Evolutionary conservation across 2,888 invertebrate genomes (phyloP).

Genomic region (Drosophila pegasa): DNA sequence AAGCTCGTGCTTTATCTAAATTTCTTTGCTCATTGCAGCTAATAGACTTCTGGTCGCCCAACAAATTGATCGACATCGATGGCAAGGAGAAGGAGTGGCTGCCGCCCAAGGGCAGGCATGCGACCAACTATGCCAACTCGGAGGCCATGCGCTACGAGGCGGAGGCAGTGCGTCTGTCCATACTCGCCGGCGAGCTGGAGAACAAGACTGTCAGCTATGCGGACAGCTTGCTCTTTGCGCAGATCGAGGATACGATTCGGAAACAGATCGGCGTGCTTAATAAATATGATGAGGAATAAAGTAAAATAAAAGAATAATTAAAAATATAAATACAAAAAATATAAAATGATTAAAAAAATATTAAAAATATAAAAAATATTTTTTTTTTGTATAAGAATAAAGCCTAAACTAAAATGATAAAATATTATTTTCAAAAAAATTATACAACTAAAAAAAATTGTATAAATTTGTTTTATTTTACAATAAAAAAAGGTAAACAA

Average conservation of each 20-base stretch:
- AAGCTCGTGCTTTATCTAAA: constrained; percentile 1
- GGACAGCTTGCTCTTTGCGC: constrained; percentile 89
- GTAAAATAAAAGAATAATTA: neutral
- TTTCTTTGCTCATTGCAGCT: constrained; percentile 77
- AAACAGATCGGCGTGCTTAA: constrained; percentile 86
- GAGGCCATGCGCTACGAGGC: constrained; percentile 92
- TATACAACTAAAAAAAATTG: too few relatives aligned
- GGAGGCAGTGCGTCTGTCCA: constrained; percentile 90
- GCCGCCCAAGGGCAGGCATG: constrained; percentile 87
- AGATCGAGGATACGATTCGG: constrained; percentile 90
- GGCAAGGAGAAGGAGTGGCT: constrained; percentile 88
- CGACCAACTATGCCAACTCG: constrained; percentile 89
- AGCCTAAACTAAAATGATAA: too few relatives aligned
- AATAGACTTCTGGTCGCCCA: constrained; percentile 90
- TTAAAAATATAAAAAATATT: too few relatives aligned
- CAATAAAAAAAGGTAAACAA: too few relatives aligned
- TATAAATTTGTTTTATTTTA: too few relatives aligned
- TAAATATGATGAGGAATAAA: constrained; percentile 61
- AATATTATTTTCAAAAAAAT: too few relatives aligned
- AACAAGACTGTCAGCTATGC: constrained; percentile 89
- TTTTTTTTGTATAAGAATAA: too few relatives aligned
- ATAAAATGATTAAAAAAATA: neutral
- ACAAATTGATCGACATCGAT: constrained; percentile 88
- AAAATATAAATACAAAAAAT: neutral
- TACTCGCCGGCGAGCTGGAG: constrained; percentile 88